Conservation (phyloP, 1,140 invertebrate species). For the Lethrus apterus region DNA sequence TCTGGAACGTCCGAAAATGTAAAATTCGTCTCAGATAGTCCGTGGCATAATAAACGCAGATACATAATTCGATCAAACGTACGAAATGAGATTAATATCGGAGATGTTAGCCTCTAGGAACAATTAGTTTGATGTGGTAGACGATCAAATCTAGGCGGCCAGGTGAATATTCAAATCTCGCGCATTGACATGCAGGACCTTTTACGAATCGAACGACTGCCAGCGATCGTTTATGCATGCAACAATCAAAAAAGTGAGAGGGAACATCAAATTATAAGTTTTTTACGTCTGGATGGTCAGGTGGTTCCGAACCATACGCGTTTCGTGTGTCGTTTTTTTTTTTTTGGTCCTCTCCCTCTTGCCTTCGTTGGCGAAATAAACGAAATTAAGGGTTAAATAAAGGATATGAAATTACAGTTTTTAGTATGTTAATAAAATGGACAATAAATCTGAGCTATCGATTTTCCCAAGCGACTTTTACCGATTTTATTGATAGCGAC, state of each 20-base stretch:
- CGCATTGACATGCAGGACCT: background rate
- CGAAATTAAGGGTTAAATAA: conserved; percentile 11
- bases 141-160: conserved; percentile 6
- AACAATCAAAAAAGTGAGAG: conserved; percentile 8
- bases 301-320: conserved; percentile 10
- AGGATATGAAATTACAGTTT: conserved; percentile 13
- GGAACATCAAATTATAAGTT: conserved; percentile 9
- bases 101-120: conserved; percentile 10
- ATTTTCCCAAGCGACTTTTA: too few relatives aligned
- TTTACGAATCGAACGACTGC: conserved; percentile 5
- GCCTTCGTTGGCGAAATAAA: conserved; percentile 1
- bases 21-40: conserved; percentile 5
- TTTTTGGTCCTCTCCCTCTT: background rate
- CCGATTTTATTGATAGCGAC: too few relatives aligned
- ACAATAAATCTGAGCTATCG: conserved; percentile 11
- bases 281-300: conserved; percentile 8
- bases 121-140: conserved; percentile 12
- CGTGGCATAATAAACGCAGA: conserved; percentile 9
- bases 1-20: conserved; percentile 7
- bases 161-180: conserved; percentile 8
- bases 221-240: conserved; percentile 12
- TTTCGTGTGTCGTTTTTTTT: background rate
- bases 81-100: conserved; percentile 9
- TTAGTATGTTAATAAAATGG: conserved; percentile 15
- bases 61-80: conserved; percentile 14